These are phyloP conservation scores for Ptilorrhoa leucosticta DNA, from an alignment of 2,113 vertebrate genomes.

Conservation along the genomic window DNA sequence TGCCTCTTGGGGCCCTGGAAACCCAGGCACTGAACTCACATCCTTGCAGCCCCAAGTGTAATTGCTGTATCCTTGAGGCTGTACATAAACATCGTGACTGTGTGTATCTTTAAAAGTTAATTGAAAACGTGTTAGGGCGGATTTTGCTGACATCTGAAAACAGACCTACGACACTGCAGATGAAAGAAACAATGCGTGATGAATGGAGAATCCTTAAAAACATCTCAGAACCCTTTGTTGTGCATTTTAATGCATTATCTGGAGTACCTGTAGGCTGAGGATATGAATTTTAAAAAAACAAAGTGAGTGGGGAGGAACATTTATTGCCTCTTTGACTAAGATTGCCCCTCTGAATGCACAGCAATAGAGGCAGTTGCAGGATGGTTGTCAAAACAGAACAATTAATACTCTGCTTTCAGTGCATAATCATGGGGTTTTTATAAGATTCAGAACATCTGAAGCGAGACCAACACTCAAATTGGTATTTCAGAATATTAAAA, in stretches of 20 bases:
- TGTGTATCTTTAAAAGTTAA: not conserved
- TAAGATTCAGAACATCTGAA: not conserved
- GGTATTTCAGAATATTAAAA: fast-evolving
- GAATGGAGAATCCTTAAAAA: not conserved
- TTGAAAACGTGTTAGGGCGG: not conserved
- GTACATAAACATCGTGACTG: not conserved
- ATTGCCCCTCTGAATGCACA: not conserved
- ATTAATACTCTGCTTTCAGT: not conserved
- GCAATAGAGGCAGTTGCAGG: not conserved
- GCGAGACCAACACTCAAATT: not conserved
- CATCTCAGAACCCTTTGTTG: not conserved
- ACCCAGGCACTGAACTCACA: not conserved
- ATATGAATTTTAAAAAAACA: not conserved
- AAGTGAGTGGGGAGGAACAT: not conserved
- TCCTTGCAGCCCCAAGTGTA: not conserved
- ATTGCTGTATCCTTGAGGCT: not conserved
- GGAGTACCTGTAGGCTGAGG: not conserved
- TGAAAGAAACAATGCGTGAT: not conserved
- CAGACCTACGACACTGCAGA: fast-evolving
- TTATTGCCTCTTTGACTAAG: not conserved
- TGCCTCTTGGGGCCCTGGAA: not conserved
- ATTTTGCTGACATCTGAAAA: not conserved
- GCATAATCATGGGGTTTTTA: not conserved
- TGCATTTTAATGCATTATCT: not conserved
- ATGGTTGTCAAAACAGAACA: not conserved